Percentiles rank a stretch among this genome's conserved stretches.
Evolutionary conservation across 2,888 invertebrate genomes (phyloP).

Genomic region (Ochropacha duplaris): DNA sequence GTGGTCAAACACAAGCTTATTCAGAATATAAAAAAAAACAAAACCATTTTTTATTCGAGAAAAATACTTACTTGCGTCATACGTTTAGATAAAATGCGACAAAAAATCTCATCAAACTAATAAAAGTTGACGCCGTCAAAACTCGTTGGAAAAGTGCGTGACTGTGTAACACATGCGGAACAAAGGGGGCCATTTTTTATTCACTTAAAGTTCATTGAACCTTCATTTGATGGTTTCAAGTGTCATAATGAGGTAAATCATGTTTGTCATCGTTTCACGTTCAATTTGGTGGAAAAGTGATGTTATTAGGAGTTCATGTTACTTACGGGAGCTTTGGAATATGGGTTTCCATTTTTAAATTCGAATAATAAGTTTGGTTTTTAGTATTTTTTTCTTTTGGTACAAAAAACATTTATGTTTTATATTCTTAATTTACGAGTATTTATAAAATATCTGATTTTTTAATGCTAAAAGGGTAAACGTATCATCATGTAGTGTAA

Average conservation of each 20-base stretch:
- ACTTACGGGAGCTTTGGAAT: not conserved
- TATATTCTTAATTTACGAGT: too few species aligned
- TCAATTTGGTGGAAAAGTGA: not conserved
- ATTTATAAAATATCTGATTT: too few species aligned
- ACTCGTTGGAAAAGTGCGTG: constrained; percentile 19
- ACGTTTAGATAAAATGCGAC: constrained; percentile 14
- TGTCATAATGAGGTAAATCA: constrained; percentile 50
- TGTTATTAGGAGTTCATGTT: not conserved
- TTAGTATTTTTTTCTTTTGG: too few species aligned
- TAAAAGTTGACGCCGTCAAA: constrained; percentile 38
- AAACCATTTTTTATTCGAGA: too few species aligned
- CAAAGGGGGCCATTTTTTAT: constrained; percentile 63
- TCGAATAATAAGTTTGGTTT: too few species aligned
- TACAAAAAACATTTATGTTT: too few species aligned
- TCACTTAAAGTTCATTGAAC: constrained; percentile 44
- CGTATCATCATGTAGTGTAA: too few species aligned
- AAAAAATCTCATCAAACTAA: constrained; percentile 37
- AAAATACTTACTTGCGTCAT: constrained; percentile 5
- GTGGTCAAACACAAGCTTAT: too few species aligned
- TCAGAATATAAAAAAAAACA: too few species aligned
- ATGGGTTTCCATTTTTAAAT: not conserved
- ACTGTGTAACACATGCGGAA: constrained; percentile 56
- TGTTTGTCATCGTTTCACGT: constrained; percentile 11
- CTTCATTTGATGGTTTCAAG: constrained; percentile 30
- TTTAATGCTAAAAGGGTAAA: too few species aligned